These are phyloP conservation scores for Apodemus speciosus DNA, from an alignment of 2,113 vertebrate species.

Conservation along the genomic window DNA sequence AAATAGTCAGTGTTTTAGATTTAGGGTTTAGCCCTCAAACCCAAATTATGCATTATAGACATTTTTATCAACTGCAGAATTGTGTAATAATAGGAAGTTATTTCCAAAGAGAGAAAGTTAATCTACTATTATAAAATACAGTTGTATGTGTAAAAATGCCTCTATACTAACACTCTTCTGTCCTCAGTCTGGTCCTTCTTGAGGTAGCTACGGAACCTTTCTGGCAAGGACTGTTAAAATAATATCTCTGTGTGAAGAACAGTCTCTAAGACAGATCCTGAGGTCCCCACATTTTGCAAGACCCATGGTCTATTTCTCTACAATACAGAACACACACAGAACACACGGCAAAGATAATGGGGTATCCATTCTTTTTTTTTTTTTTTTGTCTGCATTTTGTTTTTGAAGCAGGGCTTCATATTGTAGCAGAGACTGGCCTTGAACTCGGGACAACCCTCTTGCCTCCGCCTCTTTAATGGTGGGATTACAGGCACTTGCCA, in stretches of 20 bases:
- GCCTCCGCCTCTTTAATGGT: neutral
- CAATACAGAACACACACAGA: neutral
- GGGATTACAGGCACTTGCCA: neutral
- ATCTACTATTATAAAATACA: neutral
- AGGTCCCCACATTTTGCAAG: neutral
- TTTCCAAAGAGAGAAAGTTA: conserved; percentile 26
- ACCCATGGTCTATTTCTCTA: neutral
- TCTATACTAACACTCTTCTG: neutral
- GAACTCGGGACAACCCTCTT: neutral
- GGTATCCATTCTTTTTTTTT: neutral
- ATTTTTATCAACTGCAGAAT: conserved; percentile 30
- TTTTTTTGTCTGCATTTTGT: neutral
- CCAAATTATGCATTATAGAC: conserved; percentile 1
- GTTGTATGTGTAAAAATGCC: neutral
- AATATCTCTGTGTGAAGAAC: too few relatives aligned
- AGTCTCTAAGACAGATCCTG: neutral
- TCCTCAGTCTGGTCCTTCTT: neutral
- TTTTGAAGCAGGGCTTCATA: neutral
- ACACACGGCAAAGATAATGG: neutral
- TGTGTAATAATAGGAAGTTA: conserved; percentile 44
- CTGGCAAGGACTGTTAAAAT: neutral
- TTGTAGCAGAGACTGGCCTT: neutral
- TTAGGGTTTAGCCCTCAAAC: neutral
- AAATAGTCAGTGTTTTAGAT: conserved; percentile 36
- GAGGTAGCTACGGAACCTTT: neutral